Base-by-base conservation (phyloP, 2,888 invertebrate species). In the Pseudococcus longispinus region DNA sequence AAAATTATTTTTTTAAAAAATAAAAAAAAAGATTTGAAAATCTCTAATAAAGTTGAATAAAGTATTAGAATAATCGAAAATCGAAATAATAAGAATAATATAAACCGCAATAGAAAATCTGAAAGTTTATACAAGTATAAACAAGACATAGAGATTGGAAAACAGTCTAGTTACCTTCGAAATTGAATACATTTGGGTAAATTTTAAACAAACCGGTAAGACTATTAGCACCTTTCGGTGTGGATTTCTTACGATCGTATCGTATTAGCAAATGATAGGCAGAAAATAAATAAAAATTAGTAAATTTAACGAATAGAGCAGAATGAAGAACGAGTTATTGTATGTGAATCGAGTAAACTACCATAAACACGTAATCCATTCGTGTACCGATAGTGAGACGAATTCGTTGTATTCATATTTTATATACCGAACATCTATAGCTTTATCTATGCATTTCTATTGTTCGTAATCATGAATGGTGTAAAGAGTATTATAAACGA, bases 391-490 rank as follows among this genome's bases (percentile, higher is more conserved):
- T 37, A 37, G 37, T 70, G 70, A 70, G 18, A 70, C 70, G 70
- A 70, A 70, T 70, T 23, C 15, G 4, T 70, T 26, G 29, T 70
- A 70, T 70, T 70, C 70, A 29, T 29, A 29, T 29, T 29, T 70
- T 32, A 29, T 29, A 70, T 9, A 29, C 15, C 3, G 70, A 29
- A 3, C 70, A 70, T 70, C 70, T 29, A 70, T 9, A 70, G 60
- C 5, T 65, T 65, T 65, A 65, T 65, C 26, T 70, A 18, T 70
- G 70, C 29, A 29, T 6, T 2, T 70, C 70, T 29, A 70, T 70
- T 70, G 70, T 70, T 70, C 70, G 15, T 70, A 70, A 70, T 70
- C 70, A 70, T 70, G 70, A 70, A 70, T 70, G 70, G 70, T 70
- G 70, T 70, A 70, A 70, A 70, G 20, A 29, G 20, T 18, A 60